These are phyloP conservation scores for Lasioglossum villosulum DNA, from an alignment of 2,888 invertebrate species.

Conservation along the genomic window DNA sequence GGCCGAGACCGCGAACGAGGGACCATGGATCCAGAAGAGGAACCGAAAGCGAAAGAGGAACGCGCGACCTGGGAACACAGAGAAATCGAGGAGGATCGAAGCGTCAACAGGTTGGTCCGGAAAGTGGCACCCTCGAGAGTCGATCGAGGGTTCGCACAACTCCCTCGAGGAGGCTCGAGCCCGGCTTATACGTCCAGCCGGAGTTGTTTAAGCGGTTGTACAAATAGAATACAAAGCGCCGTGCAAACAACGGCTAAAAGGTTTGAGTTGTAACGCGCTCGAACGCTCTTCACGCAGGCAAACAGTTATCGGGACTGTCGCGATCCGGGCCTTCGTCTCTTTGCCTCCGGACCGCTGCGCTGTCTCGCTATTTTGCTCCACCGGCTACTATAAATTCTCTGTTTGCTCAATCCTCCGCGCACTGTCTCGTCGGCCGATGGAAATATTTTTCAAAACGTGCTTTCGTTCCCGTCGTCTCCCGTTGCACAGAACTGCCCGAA, in stretches of 20 bases:
- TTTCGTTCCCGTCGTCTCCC: neutral
- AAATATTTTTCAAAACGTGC: constrained; percentile 16
- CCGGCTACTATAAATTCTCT: constrained; percentile 54
- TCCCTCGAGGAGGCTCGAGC: constrained; percentile 69
- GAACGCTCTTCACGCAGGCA: constrained; percentile 80
- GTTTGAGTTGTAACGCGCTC: constrained; percentile 84
- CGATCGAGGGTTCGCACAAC: constrained; percentile 71
- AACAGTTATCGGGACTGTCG: constrained; percentile 80
- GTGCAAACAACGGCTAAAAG: constrained; percentile 83
- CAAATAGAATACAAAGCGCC: constrained; percentile 83
- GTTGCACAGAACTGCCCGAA: neutral
- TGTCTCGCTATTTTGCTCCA: constrained; percentile 48
- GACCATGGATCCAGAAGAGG: neutral
- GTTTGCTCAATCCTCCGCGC: constrained; percentile 21
- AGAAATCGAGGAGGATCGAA: constrained; percentile 22
- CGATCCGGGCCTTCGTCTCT: constrained; percentile 64
- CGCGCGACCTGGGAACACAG: constrained; percentile 13
- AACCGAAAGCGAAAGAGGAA: constrained; percentile 1
- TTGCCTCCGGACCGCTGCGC: constrained; percentile 29
- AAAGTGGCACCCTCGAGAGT: constrained; percentile 70
- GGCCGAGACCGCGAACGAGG: neutral
- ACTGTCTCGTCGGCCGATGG: constrained; percentile 11
- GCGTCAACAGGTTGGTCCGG: constrained; percentile 67
- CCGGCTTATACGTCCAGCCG: constrained; percentile 69
- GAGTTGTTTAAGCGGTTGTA: constrained; percentile 84